A percentile compares a stretch with the other conserved stretches of the same genome.
Evolutionary conservation across 2,888 invertebrate species (phyloP).

Genomic region (Alentia gelatinosa): DNA sequence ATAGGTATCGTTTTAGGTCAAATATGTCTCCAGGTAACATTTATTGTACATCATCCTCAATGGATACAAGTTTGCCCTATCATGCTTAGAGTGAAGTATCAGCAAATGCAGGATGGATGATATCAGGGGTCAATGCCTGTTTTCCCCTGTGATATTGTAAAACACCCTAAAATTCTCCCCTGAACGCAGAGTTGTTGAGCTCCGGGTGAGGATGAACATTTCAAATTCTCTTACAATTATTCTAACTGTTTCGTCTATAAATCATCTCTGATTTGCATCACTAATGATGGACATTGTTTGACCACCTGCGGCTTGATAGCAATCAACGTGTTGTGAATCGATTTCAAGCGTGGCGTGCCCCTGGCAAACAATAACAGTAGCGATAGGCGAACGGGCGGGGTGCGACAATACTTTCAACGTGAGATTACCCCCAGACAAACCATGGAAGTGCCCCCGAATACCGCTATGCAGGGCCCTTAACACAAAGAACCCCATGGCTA

Average conservation of each 20-base stretch:
- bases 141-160: too few relatives aligned
- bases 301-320: slow-evolving; percentile 2
- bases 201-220: too few relatives aligned
- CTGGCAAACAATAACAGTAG: not conserved
- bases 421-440: slow-evolving; percentile 19
- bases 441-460: not conserved
- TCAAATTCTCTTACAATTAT: not conserved
- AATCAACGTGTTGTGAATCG: slow-evolving; percentile 4
- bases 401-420: not conserved
- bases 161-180: too few relatives aligned
- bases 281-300: not conserved
- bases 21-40: too few relatives aligned
- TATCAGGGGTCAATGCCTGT: too few relatives aligned
- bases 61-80: too few relatives aligned
- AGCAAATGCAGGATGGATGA: too few relatives aligned
- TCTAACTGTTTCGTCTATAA: not conserved
- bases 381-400: not conserved
- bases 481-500: not conserved
- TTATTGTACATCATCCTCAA: too few relatives aligned
- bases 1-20: too few relatives aligned
- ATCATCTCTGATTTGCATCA: not conserved
- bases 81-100: too few relatives aligned
- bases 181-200: too few relatives aligned
- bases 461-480: not conserved
- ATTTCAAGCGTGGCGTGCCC: not conserved